Evolutionary conservation across 2,888 invertebrate genomes (phyloP).

Genomic region (Sinodicranocentrus sp.): DNA sequence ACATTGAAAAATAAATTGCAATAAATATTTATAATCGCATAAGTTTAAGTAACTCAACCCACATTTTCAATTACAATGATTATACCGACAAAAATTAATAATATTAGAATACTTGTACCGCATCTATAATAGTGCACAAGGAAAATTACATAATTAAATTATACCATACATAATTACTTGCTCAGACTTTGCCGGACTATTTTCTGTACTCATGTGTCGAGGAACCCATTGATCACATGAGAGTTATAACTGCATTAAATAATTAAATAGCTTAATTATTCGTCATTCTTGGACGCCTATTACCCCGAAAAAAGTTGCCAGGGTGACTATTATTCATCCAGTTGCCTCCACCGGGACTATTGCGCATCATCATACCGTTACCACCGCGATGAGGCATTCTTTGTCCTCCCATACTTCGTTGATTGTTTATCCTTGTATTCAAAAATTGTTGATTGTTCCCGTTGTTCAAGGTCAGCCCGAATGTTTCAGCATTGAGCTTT

Average conservation of each 20-base stretch:
- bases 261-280: constrained; percentile 4
- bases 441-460: constrained; percentile 16
- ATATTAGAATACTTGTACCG: no score
- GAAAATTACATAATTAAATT: no score
- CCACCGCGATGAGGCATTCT: constrained; percentile 46
- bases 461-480: constrained; percentile 86
- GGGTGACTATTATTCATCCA: constrained; percentile 47
- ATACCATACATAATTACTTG: no score
- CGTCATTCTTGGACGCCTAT: constrained; percentile 39
- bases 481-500: constrained; percentile 97
- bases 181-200: no score
- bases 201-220: no score
- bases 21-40: no score
- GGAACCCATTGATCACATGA: no score
- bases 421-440: constrained; percentile 79
- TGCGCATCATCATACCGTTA: neutral
- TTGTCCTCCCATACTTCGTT: constrained; percentile 60
- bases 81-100: no score
- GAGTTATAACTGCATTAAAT: neutral
- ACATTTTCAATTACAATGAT: no score
- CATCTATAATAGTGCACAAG: no score
- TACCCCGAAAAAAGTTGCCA: neutral
- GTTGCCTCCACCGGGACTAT: constrained; percentile 32
- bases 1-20: no score
- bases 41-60: no score